Evolutionary conservation across 2,797 vertebrate species (phyloP).

Genomic region (Dendrocincla tyrannina): DNA sequence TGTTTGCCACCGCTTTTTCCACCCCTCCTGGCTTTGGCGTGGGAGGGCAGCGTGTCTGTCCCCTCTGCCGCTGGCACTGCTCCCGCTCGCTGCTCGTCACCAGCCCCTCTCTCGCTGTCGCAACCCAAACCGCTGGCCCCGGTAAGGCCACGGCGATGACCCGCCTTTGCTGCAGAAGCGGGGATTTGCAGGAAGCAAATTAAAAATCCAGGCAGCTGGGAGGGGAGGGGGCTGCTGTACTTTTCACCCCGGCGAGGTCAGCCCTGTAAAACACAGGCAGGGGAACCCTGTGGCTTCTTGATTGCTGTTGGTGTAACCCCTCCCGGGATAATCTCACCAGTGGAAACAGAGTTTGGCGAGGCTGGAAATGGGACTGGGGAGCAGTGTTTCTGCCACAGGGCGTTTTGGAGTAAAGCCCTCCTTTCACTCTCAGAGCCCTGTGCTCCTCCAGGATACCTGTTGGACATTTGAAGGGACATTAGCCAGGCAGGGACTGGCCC

Average conservation of each 20-base stretch:
- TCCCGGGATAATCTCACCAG: not conserved
- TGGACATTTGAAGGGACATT: not conserved
- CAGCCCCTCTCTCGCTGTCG: rapidly evolving
- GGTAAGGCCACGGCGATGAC: rapidly evolving
- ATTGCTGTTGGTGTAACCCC: not conserved
- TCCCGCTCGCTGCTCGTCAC: not conserved
- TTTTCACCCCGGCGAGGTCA: not conserved
- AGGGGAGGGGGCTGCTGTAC: not conserved
- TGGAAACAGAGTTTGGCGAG: not conserved
- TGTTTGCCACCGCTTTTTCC: not conserved
- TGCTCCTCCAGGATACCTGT: not conserved
- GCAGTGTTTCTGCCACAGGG: rapidly evolving
- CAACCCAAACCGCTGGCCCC: not conserved
- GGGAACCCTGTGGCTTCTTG: not conserved
- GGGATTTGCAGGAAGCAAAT: not conserved
- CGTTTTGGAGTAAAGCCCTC: not conserved
- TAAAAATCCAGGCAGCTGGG: not conserved
- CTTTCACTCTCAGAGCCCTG: not conserved
- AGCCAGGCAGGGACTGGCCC: not conserved
- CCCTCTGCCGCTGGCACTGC: not conserved
- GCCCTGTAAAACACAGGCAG: not conserved
- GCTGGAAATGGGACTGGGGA: rapidly evolving
- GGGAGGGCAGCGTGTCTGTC: rapidly evolving
- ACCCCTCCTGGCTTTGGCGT: rapidly evolving
- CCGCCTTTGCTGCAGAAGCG: not conserved